Base-by-base conservation (phyloP, 2,797 vertebrate species). In the Mus caroli region DNA sequence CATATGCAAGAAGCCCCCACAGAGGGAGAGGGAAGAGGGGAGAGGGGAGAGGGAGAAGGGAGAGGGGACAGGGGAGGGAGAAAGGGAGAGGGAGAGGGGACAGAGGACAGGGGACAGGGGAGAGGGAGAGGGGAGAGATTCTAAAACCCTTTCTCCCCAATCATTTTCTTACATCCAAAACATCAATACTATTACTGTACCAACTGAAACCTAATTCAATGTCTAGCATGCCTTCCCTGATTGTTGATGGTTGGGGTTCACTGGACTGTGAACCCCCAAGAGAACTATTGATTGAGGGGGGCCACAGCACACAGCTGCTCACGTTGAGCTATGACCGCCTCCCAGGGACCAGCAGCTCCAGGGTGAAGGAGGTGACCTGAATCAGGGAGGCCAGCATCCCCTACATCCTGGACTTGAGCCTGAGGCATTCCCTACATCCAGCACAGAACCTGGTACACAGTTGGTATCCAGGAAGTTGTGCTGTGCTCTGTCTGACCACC, bases 201-300 rank as follows among this genome's bases (percentile, higher is more conserved):
- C 92, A 24, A 43, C 62, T 90, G 89, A 71, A 89, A 77, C 86
- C 80, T 75, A 56, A 91, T 20, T 19, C 31, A 40, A 11, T 73
- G 62, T 64, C 93, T 89, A 78, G 34, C 62, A 75, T 84, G 20
- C 76, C 91, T 94, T 90, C 82, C 78, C 52, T 76, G 73, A 43
- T 13, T 43, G 73, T 24, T 75, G 37, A 73, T 19, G 17, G 20
- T 11, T 73, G 20, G 69, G 69, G 69, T 73, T 40, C 69, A 4
- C 56, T 71, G 73, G 52, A 76, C 73, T 17, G 24, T 62, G 43
- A 94, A 76, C n/a, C 34, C 34, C 37, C 77, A 34, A 40, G 92
- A 58, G 73, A 84, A 40, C 40, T 52, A 88, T 46, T 43, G 22
- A 20, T 58, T 43, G 43, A 10, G 46, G 10, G 31, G 56, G 34